Evolutionary conservation across 92 coral and sea anemone species (phyloP).

Genomic region (Muricea muricata): DNA sequence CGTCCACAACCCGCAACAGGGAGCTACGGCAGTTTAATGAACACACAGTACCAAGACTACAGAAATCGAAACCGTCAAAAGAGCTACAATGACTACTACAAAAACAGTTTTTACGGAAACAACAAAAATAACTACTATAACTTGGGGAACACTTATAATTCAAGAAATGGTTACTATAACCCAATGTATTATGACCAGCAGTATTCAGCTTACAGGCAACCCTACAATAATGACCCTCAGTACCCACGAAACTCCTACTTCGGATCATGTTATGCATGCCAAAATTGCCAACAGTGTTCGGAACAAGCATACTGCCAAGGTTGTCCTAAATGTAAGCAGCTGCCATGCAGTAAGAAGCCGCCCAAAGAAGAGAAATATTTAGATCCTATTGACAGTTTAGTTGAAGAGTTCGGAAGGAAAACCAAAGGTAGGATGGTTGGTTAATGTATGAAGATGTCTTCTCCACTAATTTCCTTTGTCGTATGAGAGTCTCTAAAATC

Average conservation of each 20-base stretch:
- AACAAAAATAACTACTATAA: not conserved
- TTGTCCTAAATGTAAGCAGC: slow-evolving; percentile 70
- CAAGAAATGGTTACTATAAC: not conserved
- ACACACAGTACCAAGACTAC: slow-evolving; percentile 1
- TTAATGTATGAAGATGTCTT: too few relatives aligned
- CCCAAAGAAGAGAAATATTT: not conserved
- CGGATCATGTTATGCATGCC: slow-evolving; percentile 69
- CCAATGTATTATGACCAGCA: not conserved
- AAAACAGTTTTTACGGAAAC: too few relatives aligned
- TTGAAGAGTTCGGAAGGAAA: slow-evolving; percentile 42
- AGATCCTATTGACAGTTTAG: slow-evolving; percentile 40
- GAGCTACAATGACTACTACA: not conserved
- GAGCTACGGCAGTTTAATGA: not conserved
- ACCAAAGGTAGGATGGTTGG: slow-evolving; percentile 3
- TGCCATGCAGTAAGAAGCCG: slow-evolving; percentile 58
- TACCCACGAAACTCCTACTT: slow-evolving; percentile 29
- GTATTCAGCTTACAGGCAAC: not conserved
- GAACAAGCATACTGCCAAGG: slow-evolving; percentile 69
- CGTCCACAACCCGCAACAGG: not conserved
- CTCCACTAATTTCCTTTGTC: too few relatives aligned
- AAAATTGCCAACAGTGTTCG: slow-evolving; percentile 75
- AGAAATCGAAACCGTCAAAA: not conserved
- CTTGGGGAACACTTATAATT: not conserved
- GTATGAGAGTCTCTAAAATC: too few relatives aligned
- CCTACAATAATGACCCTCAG: not conserved